Conservation (phyloP, 2,888 invertebrate species). For the Sesia bembeciformis region DNA sequence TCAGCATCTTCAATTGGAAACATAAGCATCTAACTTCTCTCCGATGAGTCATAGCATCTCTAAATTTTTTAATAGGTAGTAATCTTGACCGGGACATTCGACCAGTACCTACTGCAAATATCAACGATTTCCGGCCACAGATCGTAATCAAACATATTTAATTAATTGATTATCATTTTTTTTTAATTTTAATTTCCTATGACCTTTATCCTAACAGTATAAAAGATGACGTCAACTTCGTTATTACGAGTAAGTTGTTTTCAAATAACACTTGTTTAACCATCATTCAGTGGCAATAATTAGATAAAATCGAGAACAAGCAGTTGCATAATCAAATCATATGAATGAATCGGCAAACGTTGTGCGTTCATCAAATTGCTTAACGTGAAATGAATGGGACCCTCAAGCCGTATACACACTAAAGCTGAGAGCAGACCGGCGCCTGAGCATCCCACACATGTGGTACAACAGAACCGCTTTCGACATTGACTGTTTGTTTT, state of each 20-base stretch:
- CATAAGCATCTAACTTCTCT: constrained; percentile 39
- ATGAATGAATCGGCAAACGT: constrained; percentile 66
- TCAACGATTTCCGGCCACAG: not conserved
- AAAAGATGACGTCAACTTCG: constrained; percentile 5
- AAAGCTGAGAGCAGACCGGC: constrained; percentile 43
- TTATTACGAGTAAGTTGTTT: constrained; percentile 4
- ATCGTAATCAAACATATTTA: not conserved
- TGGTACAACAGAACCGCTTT: constrained; percentile 70
- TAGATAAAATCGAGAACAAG: constrained; percentile 26
- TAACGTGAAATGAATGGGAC: constrained; percentile 69
- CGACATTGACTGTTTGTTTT: constrained; percentile 57
- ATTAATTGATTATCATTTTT: not conserved
- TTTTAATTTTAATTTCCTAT: constrained; percentile 17
- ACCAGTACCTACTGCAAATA: not conserved
- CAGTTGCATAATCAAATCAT: constrained; percentile 38
- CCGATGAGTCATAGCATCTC: not conserved
- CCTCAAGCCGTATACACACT: constrained; percentile 49
- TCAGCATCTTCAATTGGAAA: constrained; percentile 34
- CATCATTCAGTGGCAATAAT: constrained; percentile 1
- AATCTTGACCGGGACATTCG: not conserved
- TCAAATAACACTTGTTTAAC: constrained; percentile 5
- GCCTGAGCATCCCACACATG: constrained; percentile 69
- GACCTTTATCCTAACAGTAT: constrained; percentile 13
- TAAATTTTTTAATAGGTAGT: constrained; percentile 16
- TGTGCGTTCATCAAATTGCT: constrained; percentile 66